These are phyloP conservation scores for Malurus alboscapulatus DNA, from an alignment of 2,113 vertebrate species.

Conservation along the genomic window DNA sequence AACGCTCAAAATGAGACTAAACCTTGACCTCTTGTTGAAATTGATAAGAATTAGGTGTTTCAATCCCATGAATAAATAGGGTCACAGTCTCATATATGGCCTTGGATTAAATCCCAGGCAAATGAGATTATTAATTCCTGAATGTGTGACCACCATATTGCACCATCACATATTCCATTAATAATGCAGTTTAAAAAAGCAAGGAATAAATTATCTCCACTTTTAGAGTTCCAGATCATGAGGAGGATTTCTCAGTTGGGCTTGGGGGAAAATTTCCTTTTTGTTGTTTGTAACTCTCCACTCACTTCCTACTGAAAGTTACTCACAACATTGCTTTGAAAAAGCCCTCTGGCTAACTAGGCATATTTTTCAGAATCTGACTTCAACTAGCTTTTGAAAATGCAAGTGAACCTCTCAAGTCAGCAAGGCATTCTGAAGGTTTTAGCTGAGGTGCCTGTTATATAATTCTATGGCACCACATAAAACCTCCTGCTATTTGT, in stretches of 20 bases:
- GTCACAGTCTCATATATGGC: background rate
- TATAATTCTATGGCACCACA: background rate
- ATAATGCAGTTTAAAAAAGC: background rate
- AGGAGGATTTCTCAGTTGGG: background rate
- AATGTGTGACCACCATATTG: background rate
- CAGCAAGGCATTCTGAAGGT: background rate
- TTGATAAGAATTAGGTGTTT: background rate
- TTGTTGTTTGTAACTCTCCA: background rate
- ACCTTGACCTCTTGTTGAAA: background rate
- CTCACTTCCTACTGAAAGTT: background rate
- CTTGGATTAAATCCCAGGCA: background rate
- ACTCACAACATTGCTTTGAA: background rate
- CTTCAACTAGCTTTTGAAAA: slow-evolving; percentile 4
- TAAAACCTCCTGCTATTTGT: background rate
- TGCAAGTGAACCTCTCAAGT: background rate
- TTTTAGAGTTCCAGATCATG: background rate
- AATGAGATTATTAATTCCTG: background rate
- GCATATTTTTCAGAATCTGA: background rate
- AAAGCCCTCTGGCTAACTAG: background rate
- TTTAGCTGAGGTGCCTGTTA: slow-evolving; percentile 4
- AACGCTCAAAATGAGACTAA: background rate
- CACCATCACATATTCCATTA: background rate
- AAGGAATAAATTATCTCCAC: background rate
- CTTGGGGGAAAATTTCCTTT: background rate
- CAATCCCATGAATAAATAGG: background rate